Conservation (phyloP, 2,113 vertebrate species). For the Siniperca chuatsi region DNA sequence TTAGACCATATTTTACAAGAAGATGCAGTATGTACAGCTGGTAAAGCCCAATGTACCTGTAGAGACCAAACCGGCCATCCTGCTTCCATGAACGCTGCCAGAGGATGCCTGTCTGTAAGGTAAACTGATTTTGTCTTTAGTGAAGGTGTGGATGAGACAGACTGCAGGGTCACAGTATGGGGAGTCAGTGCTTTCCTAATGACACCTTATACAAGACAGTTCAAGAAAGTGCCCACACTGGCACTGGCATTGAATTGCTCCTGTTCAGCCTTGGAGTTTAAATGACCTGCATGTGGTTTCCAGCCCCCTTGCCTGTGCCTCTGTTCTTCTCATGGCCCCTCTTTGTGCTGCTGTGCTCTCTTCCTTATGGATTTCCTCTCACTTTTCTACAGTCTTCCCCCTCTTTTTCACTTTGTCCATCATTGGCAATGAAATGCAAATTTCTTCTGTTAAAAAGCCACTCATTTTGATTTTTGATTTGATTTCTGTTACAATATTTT, state of each 20-base stretch:
- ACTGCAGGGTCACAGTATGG: slow-evolving; percentile 70
- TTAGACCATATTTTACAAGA: slow-evolving; percentile 14
- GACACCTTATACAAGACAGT: slow-evolving; percentile 76
- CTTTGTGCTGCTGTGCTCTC: slow-evolving; percentile 84
- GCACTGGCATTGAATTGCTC: slow-evolving; percentile 80
- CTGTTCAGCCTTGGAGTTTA: slow-evolving; percentile 89
- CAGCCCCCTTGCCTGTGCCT: slow-evolving; percentile 80
- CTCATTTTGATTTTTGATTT: not conserved
- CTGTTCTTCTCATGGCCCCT: slow-evolving; percentile 80
- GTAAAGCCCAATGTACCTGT: slow-evolving; percentile 42
- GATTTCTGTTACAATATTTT: not conserved
- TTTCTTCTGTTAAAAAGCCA: not conserved
- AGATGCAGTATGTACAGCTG: slow-evolving; percentile 22
- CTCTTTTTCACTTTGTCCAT: slow-evolving; percentile 57
- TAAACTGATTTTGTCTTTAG: slow-evolving; percentile 69
- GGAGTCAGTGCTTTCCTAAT: slow-evolving; percentile 72
- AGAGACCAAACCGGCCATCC: slow-evolving; percentile 49
- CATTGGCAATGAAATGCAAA: slow-evolving; percentile 36
- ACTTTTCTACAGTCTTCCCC: slow-evolving; percentile 81
- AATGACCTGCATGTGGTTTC: slow-evolving; percentile 87
- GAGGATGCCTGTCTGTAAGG: slow-evolving; percentile 72
- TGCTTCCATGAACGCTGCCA: slow-evolving; percentile 63
- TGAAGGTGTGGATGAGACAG: slow-evolving; percentile 69
- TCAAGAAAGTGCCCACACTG: slow-evolving; percentile 76
- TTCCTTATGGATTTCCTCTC: slow-evolving; percentile 77